Evolutionary conservation across 37 sponge, comb jelly and placozoan genomes (phyloP), one percentile per base, ranked within the genome.

Genomic region (Halisarca cf. caerulea): DNA sequence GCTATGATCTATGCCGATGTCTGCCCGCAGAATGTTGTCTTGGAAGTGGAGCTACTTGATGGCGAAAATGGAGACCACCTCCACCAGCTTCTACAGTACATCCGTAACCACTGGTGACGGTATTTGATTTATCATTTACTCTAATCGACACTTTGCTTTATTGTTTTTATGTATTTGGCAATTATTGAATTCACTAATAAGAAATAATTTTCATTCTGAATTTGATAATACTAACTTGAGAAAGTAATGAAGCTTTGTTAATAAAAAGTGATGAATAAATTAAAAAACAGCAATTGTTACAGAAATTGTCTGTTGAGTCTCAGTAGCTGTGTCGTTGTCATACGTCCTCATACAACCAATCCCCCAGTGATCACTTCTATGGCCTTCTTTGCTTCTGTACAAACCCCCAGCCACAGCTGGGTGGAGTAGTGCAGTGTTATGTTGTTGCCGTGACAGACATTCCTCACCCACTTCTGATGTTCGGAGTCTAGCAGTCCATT

Each of bases 21-120:
- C 11, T 61, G 78, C 33, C 2, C 53, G 39, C 18, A 30, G 36
- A 15, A 0, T 9, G n/a, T 66, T 9, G 20, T 15, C 5, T 39
- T 82, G 42, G 40, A 32, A 17, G 45, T 88, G 28, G 83, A 87
- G 70, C 87, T 71, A 82, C 40, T 89, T 0, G 7, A 41, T n/a
- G 90, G 94, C 2, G 79, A 84, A 36, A 41, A 70, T 24, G 83
- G 40, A 66, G 90, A 93, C n/a, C 3, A 27, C 11, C 35, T 93
- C 20, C 88, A 93, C 35, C 94, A 89, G 42, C 87, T 93, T 11
- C 21, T 85, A 27, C 94, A 93, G 61, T 88, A 89, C 27, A 25
- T 89, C 0, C 68, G 37, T 20, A 93, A 93, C 72, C 51, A 71
- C 25, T 80, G 44, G 53, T 47, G 11, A 47, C 51, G 6, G 11